Evolutionary conservation across 2,888 invertebrate genomes (phyloP).

Genomic region (Gerris lacustris): DNA sequence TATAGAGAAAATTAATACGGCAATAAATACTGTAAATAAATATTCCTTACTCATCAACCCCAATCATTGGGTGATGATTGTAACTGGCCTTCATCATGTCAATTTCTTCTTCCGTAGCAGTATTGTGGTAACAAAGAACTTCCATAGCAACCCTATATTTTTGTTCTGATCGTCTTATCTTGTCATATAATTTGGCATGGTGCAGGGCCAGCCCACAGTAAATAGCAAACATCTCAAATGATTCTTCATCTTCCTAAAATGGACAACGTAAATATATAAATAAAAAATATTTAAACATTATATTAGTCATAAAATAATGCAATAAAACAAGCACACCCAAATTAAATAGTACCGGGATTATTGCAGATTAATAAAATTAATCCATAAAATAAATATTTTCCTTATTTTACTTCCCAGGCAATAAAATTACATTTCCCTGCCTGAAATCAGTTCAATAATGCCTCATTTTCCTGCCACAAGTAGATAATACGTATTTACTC

Average conservation of each 20-base stretch:
- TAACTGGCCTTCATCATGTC: slow-evolving; percentile 29
- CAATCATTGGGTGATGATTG: neutral
- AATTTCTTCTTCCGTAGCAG: slow-evolving; percentile 61
- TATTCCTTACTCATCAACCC: neutral
- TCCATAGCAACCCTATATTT: slow-evolving; percentile 70
- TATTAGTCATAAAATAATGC: no score
- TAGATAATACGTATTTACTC: no score
- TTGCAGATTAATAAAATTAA: no score
- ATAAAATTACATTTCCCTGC: no score
- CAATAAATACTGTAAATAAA: no score
- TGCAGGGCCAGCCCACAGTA: slow-evolving; percentile 77
- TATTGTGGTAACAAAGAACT: slow-evolving; percentile 71
- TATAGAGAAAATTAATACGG: no score
- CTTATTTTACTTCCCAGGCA: no score
- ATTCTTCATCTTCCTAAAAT: slow-evolving; percentile 56
- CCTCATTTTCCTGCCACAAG: no score
- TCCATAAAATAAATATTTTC: no score
- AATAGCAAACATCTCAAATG: slow-evolving; percentile 71
- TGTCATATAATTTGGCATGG: slow-evolving; percentile 72
- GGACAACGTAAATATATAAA: neutral
- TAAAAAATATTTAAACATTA: neutral
- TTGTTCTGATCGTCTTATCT: slow-evolving; percentile 68
- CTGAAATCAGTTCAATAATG: no score
- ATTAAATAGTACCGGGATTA: no score
- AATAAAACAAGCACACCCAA: no score